Evolutionary conservation across 2,888 invertebrate genomes (phyloP), one percentile per base, ranked within the genome.

Genomic region (Suillia variegata): DNA sequence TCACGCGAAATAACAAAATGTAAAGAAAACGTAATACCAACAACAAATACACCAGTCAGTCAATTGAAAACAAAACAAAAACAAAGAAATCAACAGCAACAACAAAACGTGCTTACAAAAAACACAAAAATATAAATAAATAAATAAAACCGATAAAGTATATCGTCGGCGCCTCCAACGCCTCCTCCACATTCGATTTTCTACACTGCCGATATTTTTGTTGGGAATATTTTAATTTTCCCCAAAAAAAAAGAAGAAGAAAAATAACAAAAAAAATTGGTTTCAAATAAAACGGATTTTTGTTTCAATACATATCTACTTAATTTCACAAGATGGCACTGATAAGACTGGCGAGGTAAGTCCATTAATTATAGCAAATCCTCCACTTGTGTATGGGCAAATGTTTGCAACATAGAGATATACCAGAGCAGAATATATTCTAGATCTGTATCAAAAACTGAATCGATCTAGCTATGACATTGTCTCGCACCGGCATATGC

Each of bases 261-360:
- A 31, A 31, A 31, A 12, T 8, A 31, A 12, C 31, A 31, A 31
- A 31, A 31, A n/a, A 8, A 8, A 31, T 31, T 31, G 31, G n/a
- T n/a, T n/a, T n/a, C n/a, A n/a, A n/a, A n/a, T n/a, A n/a, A n/a
- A n/a, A n/a, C n/a, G n/a, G n/a, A n/a, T n/a, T n/a, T 31, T 31
- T 45, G 45, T 45, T 45, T n/a, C 15, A n/a, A n/a, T 10, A n/a
- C n/a, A 10, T 45, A 6, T n/a, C 5, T 6, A 45, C 15, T n/a
- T 10, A 6, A 15, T 45, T n/a, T n/a, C n/a, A n/a, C 51, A 67
- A 62, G 51, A 77, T 77, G 77, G 77, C 79, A 59, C 68, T 77
- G 64, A 70, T 75, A 68, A 79, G 70, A 76, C 71, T 77, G 67
- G 77, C 79, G 65, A 79, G 78, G 77, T 77, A 59, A 77, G 79